Evolutionary conservation across 2,797 vertebrate species (phyloP), one percentile per base, ranked within the genome.

Genomic region (Falco novaeseelandiae): DNA sequence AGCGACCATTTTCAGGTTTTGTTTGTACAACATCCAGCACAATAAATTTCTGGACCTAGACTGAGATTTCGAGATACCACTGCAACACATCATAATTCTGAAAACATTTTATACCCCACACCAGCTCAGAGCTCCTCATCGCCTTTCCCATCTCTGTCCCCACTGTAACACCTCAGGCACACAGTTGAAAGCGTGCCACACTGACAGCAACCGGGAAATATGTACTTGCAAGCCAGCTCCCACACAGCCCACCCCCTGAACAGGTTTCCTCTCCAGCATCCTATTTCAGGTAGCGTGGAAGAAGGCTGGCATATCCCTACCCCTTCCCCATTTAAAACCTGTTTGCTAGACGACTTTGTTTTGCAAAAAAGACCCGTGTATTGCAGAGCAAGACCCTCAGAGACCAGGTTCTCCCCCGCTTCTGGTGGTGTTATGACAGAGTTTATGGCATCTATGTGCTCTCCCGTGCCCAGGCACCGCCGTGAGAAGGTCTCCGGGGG

Each of bases 381-480:
- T 62, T 38, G 20, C 51, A 4, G 73, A 34, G 30, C 48, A 61
- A 49, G 16, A 81, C 2, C 57, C 52, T 12, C 77, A 8, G 36
- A 23, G 32, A 36, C 7, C 21, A 34, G 29, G 34, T 8, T 61
- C 22, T 55, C 36, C 34, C 8, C 34, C 59, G 22, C 19, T 44
- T 6, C 55, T 16, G 30, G 7, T 13, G 48, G 13, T 9, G 14
- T 0, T 30, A 3, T 3, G 1, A 6, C 40, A 9, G 0, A 21
- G 40, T 0, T 17, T 52, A 17, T 4, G 52, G 21, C 5, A 27
- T 10, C 27, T 5, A 0, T 2, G 0, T 1, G 23, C 32, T 4
- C 21, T 6, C 23, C 15, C 46, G 49, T 36, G 1, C 0, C 49
- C 51, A 1, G 34, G 89, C 69, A 7, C 12, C 2, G 9, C 67